phyloP scores from a whole-genome alignment of 2,888 invertebrate genomes.

The Rhagonycha lutea region DNA sequence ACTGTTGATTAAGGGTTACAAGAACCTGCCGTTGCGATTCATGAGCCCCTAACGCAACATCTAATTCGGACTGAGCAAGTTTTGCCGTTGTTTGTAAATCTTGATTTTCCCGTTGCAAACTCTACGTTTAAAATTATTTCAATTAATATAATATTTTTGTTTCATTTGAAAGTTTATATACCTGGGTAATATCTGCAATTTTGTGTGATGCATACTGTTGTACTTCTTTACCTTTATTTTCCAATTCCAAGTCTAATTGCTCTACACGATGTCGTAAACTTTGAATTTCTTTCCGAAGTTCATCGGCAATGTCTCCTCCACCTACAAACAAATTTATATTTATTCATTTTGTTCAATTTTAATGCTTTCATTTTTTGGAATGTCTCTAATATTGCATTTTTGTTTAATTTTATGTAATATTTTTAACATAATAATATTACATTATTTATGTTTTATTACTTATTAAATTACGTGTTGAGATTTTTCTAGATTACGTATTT shows the following conservation, averaged over 20 bases:
- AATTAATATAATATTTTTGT: slow-evolving; percentile 4
- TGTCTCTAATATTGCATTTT: background rate
- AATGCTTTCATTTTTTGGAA: background rate
- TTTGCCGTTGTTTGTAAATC: slow-evolving; percentile 71
- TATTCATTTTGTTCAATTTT: background rate
- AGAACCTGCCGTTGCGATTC: slow-evolving; percentile 81
- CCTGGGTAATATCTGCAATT: slow-evolving; percentile 42
- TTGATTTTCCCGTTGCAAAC: slow-evolving; percentile 66
- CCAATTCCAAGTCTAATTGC: slow-evolving; percentile 78
- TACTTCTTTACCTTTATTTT: slow-evolving; percentile 83
- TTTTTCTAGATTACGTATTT: background rate
- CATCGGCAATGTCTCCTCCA: slow-evolving; percentile 73
- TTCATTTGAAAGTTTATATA: slow-evolving; percentile 48
- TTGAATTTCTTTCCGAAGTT: slow-evolving; percentile 74
- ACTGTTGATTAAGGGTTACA: slow-evolving; percentile 80
- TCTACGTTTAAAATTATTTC: slow-evolving; percentile 47
- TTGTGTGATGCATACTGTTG: slow-evolving; percentile 60
- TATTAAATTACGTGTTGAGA: background rate
- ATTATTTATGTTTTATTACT: background rate
- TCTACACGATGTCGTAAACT: slow-evolving; percentile 79
- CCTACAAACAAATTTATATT: slow-evolving; percentile 43
- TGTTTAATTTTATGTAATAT: no score
- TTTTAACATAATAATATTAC: no score
- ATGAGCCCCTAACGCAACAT: slow-evolving; percentile 77
- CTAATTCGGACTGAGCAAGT: slow-evolving; percentile 78